Evolutionary conservation across 2,888 invertebrate genomes (phyloP).

Genomic region (Antitype chi): DNA sequence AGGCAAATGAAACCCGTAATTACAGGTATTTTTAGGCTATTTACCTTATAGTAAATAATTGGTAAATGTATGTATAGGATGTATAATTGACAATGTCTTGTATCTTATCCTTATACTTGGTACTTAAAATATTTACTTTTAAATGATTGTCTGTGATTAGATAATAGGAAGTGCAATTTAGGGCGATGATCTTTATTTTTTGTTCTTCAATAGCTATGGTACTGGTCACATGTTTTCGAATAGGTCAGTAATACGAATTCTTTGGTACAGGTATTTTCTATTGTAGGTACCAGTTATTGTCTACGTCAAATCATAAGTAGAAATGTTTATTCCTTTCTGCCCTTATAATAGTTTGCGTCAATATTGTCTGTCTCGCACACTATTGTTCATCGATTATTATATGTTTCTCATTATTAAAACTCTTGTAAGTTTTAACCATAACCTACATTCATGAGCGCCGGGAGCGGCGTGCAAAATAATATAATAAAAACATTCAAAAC

Average conservation of each 20-base stretch:
- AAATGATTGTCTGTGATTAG: not conserved
- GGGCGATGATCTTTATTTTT: conserved; percentile 11
- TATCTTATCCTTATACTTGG: conserved; percentile 10
- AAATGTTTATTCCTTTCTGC: not conserved
- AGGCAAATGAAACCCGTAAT: conserved; percentile 52
- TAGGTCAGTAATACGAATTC: not conserved
- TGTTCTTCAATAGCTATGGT: not conserved
- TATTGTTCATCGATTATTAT: not conserved
- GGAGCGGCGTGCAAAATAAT: too few relatives aligned
- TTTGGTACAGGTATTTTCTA: not conserved
- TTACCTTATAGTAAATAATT: conserved; percentile 36
- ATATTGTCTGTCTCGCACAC: not conserved
- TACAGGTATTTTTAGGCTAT: conserved; percentile 39
- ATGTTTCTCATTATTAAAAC: not conserved
- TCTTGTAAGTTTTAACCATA: not conserved
- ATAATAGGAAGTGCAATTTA: conserved; percentile 20
- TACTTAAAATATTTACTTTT: conserved; percentile 15
- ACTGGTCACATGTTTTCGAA: not conserved
- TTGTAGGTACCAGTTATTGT: not conserved
- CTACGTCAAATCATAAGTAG: not conserved
- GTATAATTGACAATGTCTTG: conserved; percentile 14
- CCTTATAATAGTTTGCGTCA: too few relatives aligned
- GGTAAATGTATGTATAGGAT: not conserved
- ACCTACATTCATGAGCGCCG: too few relatives aligned
- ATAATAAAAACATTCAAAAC: too few relatives aligned